These are phyloP conservation scores for Ennomos erosarius DNA, from an alignment of 2,888 invertebrate genomes.

Conservation along the genomic window DNA sequence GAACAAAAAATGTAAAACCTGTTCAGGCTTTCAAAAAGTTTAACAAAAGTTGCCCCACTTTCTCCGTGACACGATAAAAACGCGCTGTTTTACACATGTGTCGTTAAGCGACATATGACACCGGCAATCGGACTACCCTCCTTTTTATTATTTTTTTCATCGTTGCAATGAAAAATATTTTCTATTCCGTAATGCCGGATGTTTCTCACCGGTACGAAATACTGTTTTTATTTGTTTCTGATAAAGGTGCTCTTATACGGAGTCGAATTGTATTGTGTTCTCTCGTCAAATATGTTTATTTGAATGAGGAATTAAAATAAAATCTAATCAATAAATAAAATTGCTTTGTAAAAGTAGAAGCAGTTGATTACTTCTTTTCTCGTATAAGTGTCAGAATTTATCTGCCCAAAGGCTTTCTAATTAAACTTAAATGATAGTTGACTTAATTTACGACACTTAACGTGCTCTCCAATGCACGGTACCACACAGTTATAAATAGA, in stretches of 20 bases:
- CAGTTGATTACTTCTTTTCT: too few relatives aligned
- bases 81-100: slow-evolving; percentile 44
- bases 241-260: slow-evolving; percentile 3
- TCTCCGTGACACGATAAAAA: slow-evolving; percentile 47
- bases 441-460: too few relatives aligned
- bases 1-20: slow-evolving; percentile 7
- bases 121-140: slow-evolving; percentile 37
- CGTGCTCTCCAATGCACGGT: too few relatives aligned
- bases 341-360: too few relatives aligned
- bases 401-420: too few relatives aligned
- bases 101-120: slow-evolving; percentile 46
- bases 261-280: slow-evolving; percentile 9
- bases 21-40: slow-evolving; percentile 4
- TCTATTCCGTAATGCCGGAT: slow-evolving; percentile 46
- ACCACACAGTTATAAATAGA: too few relatives aligned
- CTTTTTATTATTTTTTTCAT: slow-evolving; percentile 39
- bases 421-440: too few relatives aligned
- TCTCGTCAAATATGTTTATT: too few relatives aligned
- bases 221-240: slow-evolving; percentile 20
- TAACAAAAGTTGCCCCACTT: slow-evolving; percentile 1
- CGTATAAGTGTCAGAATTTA: too few relatives aligned
- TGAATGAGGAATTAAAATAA: too few relatives aligned
- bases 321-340: too few relatives aligned
- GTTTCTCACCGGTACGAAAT: slow-evolving; percentile 28
- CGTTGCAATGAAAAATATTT: slow-evolving; percentile 40